Evolutionary conservation across 2,888 invertebrate species (phyloP).

Genomic region (Pseudococcus viburni): DNA sequence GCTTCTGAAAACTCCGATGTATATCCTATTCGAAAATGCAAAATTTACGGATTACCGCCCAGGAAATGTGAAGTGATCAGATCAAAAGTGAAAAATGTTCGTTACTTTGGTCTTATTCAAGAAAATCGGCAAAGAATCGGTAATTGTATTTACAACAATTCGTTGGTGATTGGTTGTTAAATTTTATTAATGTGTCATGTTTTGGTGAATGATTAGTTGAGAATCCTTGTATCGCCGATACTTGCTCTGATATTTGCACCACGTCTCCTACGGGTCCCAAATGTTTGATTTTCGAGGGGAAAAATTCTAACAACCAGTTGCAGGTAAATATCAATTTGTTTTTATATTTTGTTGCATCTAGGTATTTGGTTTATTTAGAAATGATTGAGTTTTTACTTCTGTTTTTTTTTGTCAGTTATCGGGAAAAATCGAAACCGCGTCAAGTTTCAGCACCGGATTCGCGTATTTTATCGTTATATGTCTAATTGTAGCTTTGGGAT

Average conservation of each 20-base stretch:
- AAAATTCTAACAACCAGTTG: not conserved
- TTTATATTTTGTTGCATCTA: not conserved
- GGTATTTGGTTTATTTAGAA: not conserved
- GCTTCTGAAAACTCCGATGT: slow-evolving; percentile 71
- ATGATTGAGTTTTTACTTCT: not conserved
- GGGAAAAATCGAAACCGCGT: not conserved
- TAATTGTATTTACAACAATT: not conserved
- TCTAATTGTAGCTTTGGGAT: not conserved
- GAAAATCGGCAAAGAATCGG: slow-evolving; percentile 28
- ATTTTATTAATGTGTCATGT: not conserved
- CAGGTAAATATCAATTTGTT: not conserved
- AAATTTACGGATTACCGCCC: slow-evolving; percentile 73
- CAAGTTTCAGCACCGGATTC: not conserved
- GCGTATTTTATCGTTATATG: slow-evolving; percentile 42
- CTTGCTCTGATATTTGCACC: slow-evolving; percentile 22
- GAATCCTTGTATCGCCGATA: slow-evolving; percentile 8
- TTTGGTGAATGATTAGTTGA: slow-evolving; percentile 10
- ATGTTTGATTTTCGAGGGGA: slow-evolving; percentile 6
- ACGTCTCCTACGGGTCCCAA: not conserved
- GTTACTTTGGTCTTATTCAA: slow-evolving; percentile 73
- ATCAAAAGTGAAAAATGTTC: slow-evolving; percentile 72
- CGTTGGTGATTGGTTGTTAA: not conserved
- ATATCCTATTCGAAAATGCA: slow-evolving; percentile 76
- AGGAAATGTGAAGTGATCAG: slow-evolving; percentile 68
- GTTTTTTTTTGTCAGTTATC: not conserved